Evolutionary conservation across 1,140 invertebrate species (phyloP).

Genomic region (Drosophila elegans): DNA sequence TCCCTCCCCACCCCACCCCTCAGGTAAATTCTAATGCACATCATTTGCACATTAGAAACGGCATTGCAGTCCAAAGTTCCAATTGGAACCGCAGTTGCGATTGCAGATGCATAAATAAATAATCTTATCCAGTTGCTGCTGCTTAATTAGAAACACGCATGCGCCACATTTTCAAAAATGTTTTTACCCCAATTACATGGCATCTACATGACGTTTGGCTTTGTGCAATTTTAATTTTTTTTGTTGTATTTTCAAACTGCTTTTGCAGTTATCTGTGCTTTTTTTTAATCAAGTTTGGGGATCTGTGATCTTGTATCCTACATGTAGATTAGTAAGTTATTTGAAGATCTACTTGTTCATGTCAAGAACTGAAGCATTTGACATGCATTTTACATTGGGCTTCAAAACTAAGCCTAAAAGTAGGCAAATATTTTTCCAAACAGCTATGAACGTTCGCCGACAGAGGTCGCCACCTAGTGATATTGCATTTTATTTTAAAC

Average conservation of each 20-base stretch:
- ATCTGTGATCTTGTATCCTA: neutral
- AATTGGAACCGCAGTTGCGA: conserved; percentile 23
- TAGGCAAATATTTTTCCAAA: conserved; percentile 33
- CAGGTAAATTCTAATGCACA: conserved; percentile 47
- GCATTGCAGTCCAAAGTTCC: conserved; percentile 44
- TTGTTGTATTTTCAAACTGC: neutral
- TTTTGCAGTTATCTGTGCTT: neutral
- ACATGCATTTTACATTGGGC: conserved; percentile 7
- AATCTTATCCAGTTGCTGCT: conserved; percentile 10
- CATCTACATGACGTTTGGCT: conserved; percentile 1
- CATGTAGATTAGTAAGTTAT: neutral
- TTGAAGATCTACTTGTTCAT: neutral
- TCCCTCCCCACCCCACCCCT: neutral
- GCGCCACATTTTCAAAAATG: conserved; percentile 25
- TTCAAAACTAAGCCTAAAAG: conserved; percentile 31
- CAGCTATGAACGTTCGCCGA: neutral
- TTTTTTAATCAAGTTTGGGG: neutral
- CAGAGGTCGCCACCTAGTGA: conserved; percentile 40
- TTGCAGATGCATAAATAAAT: conserved; percentile 46
- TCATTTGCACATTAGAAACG: conserved; percentile 64
- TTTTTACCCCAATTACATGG: conserved; percentile 7
- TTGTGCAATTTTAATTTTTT: neutral
- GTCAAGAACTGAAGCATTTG: neutral
- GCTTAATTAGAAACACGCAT: conserved; percentile 45
- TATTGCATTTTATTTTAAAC: neutral